phyloP scores from a whole-genome alignment of 2,797 vertebrate species.

The Malurus splendens region DNA sequence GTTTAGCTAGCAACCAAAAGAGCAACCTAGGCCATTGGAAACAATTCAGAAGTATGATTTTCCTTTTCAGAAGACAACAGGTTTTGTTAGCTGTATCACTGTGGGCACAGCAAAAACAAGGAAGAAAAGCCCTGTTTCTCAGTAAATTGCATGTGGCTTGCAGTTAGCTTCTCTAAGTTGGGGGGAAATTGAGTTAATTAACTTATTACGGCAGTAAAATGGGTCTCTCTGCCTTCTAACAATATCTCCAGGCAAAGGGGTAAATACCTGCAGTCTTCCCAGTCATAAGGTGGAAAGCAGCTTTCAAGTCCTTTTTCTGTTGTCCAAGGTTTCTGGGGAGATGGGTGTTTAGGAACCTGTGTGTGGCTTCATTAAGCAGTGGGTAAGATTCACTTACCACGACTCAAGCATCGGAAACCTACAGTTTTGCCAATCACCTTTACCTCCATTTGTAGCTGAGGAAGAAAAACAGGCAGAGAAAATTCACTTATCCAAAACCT shows the following conservation, averaged over 20 bases:
- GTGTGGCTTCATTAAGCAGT: not conserved
- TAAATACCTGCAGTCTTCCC: conserved; percentile 38
- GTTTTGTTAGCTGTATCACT: conserved; percentile 9
- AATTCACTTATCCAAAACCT: not conserved
- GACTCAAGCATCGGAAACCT: not conserved
- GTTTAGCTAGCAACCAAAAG: conserved; percentile 27
- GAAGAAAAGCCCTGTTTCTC: conserved; percentile 29
- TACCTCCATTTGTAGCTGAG: not conserved
- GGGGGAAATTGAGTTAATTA: conserved; percentile 6
- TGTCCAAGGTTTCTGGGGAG: not conserved
- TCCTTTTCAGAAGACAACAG: not conserved
- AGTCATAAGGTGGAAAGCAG: not conserved
- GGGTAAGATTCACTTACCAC: not conserved
- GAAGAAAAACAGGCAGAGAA: not conserved
- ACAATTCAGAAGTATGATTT: conserved; percentile 13
- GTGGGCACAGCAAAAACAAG: not conserved
- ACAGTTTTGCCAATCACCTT: not conserved
- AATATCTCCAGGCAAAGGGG: conserved; percentile 32
- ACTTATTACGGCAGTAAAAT: not conserved
- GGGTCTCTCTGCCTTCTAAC: conserved; percentile 18
- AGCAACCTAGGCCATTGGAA: conserved; percentile 31
- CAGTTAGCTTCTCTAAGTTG: not conserved
- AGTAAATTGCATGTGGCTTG: not conserved
- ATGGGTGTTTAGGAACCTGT: accelerated
- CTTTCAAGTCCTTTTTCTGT: not conserved